Evolutionary conservation across 2,797 vertebrate species (phyloP).

Genomic region (Morus bassanus): DNA sequence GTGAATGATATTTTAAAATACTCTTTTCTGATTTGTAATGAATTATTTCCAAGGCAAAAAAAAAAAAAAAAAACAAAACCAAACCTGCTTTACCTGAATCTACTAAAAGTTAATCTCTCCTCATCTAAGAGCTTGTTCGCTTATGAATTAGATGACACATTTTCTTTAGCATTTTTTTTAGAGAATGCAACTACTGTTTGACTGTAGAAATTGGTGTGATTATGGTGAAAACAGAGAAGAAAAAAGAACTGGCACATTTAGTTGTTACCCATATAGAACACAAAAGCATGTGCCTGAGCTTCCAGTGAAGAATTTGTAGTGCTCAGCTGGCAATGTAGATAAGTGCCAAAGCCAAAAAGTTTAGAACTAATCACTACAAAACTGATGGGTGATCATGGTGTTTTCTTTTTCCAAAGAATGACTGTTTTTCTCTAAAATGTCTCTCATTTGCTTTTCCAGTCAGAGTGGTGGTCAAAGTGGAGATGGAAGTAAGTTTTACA

Average conservation of each 20-base stretch:
- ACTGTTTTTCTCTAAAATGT: conserved; percentile 1
- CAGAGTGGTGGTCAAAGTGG: conserved; percentile 61
- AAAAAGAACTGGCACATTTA: background rate
- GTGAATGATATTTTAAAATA: background rate
- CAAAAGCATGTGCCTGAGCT: background rate
- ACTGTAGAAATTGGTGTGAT: background rate
- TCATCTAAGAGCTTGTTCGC: background rate
- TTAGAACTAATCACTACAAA: background rate
- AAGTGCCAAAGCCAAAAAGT: background rate
- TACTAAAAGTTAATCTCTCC: background rate
- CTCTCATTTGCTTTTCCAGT: conserved; percentile 68
- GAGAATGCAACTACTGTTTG: background rate
- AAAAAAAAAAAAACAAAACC: no score
- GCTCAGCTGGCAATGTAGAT: background rate
- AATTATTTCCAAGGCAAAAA: background rate
- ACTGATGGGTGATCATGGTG: background rate
- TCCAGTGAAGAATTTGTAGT: background rate
- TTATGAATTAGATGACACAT: background rate
- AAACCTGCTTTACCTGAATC: background rate
- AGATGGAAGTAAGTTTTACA: conserved; percentile 78
- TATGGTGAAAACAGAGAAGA: background rate
- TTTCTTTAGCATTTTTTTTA: background rate
- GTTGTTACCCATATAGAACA: background rate
- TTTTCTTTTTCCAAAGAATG: background rate
- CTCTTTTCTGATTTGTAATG: background rate